Evolutionary conservation across 2,888 invertebrate species (phyloP).

Genomic region (Ferdinandea cuprea): DNA sequence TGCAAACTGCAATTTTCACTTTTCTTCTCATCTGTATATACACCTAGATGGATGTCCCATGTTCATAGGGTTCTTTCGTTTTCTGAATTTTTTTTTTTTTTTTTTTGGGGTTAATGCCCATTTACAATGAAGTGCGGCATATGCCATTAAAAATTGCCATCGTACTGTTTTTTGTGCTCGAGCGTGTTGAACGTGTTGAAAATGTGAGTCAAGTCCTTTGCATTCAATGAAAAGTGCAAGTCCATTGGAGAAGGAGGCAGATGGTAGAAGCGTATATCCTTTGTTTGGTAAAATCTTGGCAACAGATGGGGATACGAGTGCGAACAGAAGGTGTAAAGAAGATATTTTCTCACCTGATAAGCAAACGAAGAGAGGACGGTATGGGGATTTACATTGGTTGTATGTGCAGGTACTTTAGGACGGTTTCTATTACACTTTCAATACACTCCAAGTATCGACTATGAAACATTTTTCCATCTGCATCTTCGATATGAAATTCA

Average conservation of each 20-base stretch:
- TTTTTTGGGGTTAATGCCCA: conserved; percentile 68
- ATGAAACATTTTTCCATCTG: too few relatives aligned
- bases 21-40: conserved; percentile 12
- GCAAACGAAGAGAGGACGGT: conserved; percentile 32
- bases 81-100: conserved; percentile 21
- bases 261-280: conserved; percentile 9
- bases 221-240: conserved; percentile 68
- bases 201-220: conserved; percentile 70
- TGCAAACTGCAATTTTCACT: conserved; percentile 24
- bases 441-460: too few relatives aligned
- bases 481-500: too few relatives aligned
- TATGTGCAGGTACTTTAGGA: not conserved
- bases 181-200: conserved; percentile 34
- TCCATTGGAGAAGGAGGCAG: conserved; percentile 32
- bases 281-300: conserved; percentile 26
- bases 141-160: conserved; percentile 69
- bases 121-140: conserved; percentile 60
- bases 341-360: conserved; percentile 55
- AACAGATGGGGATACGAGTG: conserved; percentile 4
- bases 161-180: conserved; percentile 24
- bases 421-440: not conserved
- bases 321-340: conserved; percentile 25
- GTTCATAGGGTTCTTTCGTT: conserved; percentile 10
- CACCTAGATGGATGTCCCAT: conserved; percentile 39
- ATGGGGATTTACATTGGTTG: conserved; percentile 2